Percentiles rank a stretch among this genome's conserved stretches.
phyloP scores from a whole-genome alignment of 2,113 vertebrate genomes.

The Myotis brandtii region DNA sequence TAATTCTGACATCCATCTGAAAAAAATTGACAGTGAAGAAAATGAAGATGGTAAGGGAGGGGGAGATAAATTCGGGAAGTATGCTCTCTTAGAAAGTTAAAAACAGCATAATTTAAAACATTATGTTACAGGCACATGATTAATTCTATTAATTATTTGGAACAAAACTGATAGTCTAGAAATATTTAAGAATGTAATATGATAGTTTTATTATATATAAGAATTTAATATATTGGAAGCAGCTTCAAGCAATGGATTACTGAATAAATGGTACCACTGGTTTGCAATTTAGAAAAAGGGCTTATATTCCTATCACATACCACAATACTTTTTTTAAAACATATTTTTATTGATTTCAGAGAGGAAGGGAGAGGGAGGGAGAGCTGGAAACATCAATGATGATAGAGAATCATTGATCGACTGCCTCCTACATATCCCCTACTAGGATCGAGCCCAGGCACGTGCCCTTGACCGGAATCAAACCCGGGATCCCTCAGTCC shows the following conservation, averaged over 20 bases:
- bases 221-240: slow-evolving; percentile 42
- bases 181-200: slow-evolving; percentile 51
- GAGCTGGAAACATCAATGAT: neutral
- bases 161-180: neutral
- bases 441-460: neutral
- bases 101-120: slow-evolving; percentile 26
- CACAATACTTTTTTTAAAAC: neutral
- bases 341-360: neutral
- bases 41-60: neutral
- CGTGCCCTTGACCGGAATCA: neutral
- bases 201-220: slow-evolving; percentile 1
- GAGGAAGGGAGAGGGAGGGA: neutral
- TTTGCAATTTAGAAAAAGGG: slow-evolving; percentile 33
- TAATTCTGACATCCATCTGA: slow-evolving; percentile 29
- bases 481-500: neutral
- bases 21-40: slow-evolving; percentile 30
- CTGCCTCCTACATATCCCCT: neutral
- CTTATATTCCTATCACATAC: neutral
- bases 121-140: neutral
- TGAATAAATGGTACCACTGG: slow-evolving; percentile 19
- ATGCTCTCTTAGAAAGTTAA: neutral
- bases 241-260: slow-evolving; percentile 8
- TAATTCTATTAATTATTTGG: slow-evolving; percentile 43
- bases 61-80: neutral
- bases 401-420: neutral